These are phyloP conservation scores for Acrobasis suavella DNA, from an alignment of 2,888 invertebrate species.

Conservation along the genomic window DNA sequence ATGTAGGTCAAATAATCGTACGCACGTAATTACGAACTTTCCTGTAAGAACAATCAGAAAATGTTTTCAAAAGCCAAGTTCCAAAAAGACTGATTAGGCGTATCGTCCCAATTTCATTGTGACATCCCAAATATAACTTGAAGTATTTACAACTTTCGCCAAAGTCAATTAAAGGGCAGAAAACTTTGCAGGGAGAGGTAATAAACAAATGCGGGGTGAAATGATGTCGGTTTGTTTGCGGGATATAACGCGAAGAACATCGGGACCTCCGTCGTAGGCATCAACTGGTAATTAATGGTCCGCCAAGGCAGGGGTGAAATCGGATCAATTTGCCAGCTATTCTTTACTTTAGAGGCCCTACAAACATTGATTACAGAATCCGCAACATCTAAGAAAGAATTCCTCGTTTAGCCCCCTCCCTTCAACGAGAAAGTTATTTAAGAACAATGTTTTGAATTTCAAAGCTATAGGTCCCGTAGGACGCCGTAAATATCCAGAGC, in stretches of 20 bases:
- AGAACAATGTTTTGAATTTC: slow-evolving; percentile 52
- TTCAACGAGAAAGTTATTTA: slow-evolving; percentile 29
- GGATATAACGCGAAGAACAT: slow-evolving; percentile 68
- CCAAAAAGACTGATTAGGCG: slow-evolving; percentile 7
- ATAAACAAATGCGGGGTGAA: slow-evolving; percentile 71
- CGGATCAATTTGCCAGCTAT: slow-evolving; percentile 75
- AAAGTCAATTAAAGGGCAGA: slow-evolving; percentile 60
- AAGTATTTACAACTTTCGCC: slow-evolving; percentile 51
- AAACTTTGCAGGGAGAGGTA: slow-evolving; percentile 57
- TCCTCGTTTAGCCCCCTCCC: slow-evolving; percentile 28
- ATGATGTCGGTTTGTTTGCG: slow-evolving; percentile 76
- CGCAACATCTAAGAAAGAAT: slow-evolving; percentile 27
- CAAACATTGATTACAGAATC: slow-evolving; percentile 56
- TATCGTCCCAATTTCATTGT: slow-evolving; percentile 21
- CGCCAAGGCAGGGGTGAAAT: slow-evolving; percentile 69
- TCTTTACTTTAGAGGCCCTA: slow-evolving; percentile 57
- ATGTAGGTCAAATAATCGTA: background rate
- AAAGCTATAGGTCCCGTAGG: slow-evolving; percentile 63
- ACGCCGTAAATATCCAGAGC: slow-evolving; percentile 65
- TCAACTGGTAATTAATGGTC: slow-evolving; percentile 76
- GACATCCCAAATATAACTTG: slow-evolving; percentile 32
- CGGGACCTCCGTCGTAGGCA: slow-evolving; percentile 55
- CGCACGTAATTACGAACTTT: background rate
- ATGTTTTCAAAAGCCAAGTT: slow-evolving; percentile 10
- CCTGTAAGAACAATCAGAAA: background rate